Evolutionary conservation across 2,113 vertebrate genomes (phyloP).

Genomic region (Cacatua alba): DNA sequence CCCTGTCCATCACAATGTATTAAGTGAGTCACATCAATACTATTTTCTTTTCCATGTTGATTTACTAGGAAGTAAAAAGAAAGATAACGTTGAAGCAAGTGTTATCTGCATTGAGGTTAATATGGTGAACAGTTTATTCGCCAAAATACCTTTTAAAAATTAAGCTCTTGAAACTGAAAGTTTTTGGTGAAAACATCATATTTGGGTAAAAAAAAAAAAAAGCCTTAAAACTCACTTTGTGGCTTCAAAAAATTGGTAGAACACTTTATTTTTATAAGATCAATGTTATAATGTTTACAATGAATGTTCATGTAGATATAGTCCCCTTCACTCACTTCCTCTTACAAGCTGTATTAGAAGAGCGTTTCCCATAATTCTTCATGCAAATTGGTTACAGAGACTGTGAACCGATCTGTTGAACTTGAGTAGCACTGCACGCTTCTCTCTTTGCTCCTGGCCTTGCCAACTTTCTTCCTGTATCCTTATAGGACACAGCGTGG

Average conservation of each 20-base stretch:
- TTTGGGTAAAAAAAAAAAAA: neutral
- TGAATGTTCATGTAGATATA: neutral
- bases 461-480: neutral
- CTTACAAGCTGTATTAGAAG: neutral
- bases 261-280: neutral
- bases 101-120: neutral
- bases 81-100: neutral
- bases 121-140: neutral
- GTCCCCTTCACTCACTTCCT: neutral
- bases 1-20: slow-evolving; percentile 49
- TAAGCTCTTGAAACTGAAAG: neutral
- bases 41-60: neutral
- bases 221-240: neutral
- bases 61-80: neutral
- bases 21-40: slow-evolving; percentile 77
- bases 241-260: neutral
- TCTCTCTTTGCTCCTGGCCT: neutral
- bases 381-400: neutral
- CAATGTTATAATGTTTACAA: neutral
- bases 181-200: neutral
- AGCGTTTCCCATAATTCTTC: neutral
- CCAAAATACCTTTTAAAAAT: neutral
- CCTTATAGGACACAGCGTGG: neutral
- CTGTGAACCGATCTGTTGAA: neutral
- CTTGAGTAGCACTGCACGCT: neutral